A percentile compares a stretch with the other conserved stretches of the same genome.
Conservation (phyloP, 2,888 invertebrate genomes). For the Lasioglossum morio region DNA sequence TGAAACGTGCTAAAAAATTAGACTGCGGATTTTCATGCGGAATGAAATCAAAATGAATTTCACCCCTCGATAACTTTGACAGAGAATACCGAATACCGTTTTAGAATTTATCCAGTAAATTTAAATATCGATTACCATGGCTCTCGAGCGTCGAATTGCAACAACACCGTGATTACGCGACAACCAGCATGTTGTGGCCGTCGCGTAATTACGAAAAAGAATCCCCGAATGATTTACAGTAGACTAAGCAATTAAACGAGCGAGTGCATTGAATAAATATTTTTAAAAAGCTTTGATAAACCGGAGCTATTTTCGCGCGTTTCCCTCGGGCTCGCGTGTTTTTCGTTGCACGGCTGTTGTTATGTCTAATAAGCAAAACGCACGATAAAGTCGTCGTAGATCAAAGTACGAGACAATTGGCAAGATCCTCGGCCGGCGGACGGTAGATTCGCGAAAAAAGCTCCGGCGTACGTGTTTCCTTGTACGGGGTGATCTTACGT, state of each 20-base stretch:
- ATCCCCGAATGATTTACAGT: too few species aligned
- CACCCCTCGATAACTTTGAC: too few species aligned
- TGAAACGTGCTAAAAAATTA: background rate
- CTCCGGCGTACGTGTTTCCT: background rate
- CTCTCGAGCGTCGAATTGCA: too few species aligned
- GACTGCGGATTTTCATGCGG: too few species aligned
- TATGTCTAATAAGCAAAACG: background rate
- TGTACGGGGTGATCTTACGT: background rate
- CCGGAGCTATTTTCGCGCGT: background rate
- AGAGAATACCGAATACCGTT: background rate
- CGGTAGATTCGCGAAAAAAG: background rate
- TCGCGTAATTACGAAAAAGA: too few species aligned
- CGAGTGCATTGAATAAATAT: background rate
- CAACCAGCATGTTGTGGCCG: too few species aligned
- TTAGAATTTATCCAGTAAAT: background rate
- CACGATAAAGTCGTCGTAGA: background rate
- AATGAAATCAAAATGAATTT: too few species aligned
- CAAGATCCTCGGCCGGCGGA: background rate
- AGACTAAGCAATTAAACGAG: background rate
- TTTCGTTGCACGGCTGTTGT: background rate
- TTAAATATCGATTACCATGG: too few species aligned
- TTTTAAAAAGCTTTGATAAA: background rate
- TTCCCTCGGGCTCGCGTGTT: background rate
- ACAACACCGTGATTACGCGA: too few species aligned
- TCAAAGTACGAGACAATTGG: slow-evolving; percentile 8